Conservation (phyloP, 2,113 vertebrate genomes). For the Leptobrachium ailaonicum region DNA sequence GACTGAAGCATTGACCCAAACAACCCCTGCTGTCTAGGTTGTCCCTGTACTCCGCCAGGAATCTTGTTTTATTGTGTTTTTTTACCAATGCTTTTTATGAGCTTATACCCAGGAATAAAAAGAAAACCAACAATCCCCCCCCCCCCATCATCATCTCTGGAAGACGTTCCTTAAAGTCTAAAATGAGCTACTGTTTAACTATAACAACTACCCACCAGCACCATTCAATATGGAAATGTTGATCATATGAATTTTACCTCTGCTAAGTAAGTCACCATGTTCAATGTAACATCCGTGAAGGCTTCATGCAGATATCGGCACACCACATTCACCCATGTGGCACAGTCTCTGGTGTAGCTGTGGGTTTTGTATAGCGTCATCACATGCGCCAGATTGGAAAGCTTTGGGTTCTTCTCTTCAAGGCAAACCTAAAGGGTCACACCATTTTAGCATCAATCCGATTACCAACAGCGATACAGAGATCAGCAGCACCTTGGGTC, state of each 20-base stretch:
- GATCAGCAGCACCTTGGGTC: background rate
- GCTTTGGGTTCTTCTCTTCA: slow-evolving; percentile 92
- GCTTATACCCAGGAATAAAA: too few relatives aligned
- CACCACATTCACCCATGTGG: slow-evolving; percentile 95
- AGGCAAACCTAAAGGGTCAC: slow-evolving; percentile 83
- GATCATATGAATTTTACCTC: slow-evolving; percentile 73
- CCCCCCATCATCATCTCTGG: too few relatives aligned
- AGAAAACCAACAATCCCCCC: too few relatives aligned
- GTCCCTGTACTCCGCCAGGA: too few relatives aligned
- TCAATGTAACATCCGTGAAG: slow-evolving; percentile 89
- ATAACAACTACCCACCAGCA: too few relatives aligned
- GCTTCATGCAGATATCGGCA: slow-evolving; percentile 98
- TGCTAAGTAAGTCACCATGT: slow-evolving; percentile 93
- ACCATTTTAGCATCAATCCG: slow-evolving; percentile 51
- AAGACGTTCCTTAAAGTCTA: too few relatives aligned
- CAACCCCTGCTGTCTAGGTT: too few relatives aligned
- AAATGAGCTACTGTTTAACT: too few relatives aligned
- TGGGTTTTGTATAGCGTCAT: slow-evolving; percentile 98
- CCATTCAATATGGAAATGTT: too few relatives aligned
- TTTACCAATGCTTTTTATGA: too few relatives aligned
- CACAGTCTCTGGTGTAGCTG: slow-evolving; percentile 92
- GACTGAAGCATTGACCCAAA: too few relatives aligned
- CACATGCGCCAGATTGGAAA: slow-evolving; percentile 94
- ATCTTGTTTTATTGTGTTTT: too few relatives aligned
- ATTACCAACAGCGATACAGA: slow-evolving; percentile 9